Evolutionary conservation across 2,888 invertebrate genomes (phyloP), one percentile per base, ranked within the genome.

Genomic region (Taenaris catops): DNA sequence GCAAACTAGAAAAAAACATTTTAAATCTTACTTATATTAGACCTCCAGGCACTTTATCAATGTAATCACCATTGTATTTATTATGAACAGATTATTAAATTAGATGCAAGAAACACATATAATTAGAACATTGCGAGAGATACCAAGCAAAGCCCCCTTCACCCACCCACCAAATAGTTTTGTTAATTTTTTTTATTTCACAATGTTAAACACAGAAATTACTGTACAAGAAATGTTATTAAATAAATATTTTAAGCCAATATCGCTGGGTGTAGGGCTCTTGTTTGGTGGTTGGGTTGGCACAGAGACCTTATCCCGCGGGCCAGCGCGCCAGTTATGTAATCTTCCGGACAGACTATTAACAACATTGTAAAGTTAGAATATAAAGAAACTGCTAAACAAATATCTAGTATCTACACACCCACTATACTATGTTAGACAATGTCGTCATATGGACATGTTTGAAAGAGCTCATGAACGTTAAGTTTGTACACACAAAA

Each of bases 141-240:
- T 87, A 87, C 87, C 87, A 87, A 87, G 87, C 87, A 86, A 87
- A 87, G 87, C 87, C 87, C 83, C 86, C 79, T 83, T 80, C 84
- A 84, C 87, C 87, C 87, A 87, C 76, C 87, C 87, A 87, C 87
- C 87, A 87, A 87, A 84, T 71, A 55, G 54, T 60, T 53, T 62
- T 46, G 42, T 57, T 38, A 78, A 76, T 79, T 75, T 78, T 56
- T 63, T 69, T 67, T 52, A 49, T 40, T 18, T 27, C 45, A 38
- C 26, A 16, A 5, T 24, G 17, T 25, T 12, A 41, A 34, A 24
- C 7, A 32, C 25, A 16, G 34, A 31, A 36, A 25, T 20, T 21
- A 32, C 28, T 10, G 31, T 34, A 38, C 46, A 38, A 7, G 42
- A 24, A 31, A 40, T 38, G 40, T 43, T 41, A 36, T 37, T 43